A percentile compares a stretch with the other conserved stretches of the same genome.
Evolutionary conservation across 1,140 invertebrate species (phyloP).

Genomic region (Ridgeia piscesae): DNA sequence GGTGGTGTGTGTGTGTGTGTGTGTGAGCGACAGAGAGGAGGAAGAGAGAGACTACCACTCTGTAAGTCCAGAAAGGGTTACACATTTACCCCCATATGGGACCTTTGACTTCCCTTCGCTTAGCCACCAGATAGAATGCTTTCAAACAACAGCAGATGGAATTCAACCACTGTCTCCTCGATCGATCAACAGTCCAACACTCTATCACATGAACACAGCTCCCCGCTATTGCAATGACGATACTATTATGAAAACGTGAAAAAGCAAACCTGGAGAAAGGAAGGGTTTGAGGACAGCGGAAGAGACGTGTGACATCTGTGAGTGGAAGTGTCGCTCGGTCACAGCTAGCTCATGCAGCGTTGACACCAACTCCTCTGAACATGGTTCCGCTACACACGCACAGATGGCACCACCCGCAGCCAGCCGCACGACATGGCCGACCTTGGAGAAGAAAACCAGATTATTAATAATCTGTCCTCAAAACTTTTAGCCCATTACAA

Average conservation of each 20-base stretch:
- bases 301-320: background rate
- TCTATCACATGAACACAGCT: no score
- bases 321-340: conserved; percentile 21
- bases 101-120: no score
- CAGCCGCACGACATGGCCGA: conserved; percentile 40
- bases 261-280: conserved; percentile 39
- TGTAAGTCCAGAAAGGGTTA: no score
- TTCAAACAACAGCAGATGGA: background rate
- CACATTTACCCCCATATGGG: no score
- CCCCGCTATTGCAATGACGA: no score
- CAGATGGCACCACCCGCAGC: conserved; percentile 47
- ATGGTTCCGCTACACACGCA: conserved; percentile 43
- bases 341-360: conserved; percentile 21
- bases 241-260: conserved; percentile 4
- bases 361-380: conserved; percentile 29
- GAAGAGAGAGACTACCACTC: no score
- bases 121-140: background rate
- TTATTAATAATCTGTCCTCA: background rate
- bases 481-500: no score
- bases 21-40: no score
- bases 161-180: no score
- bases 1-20: no score
- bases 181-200: no score
- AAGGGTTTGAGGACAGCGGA: conserved; percentile 41
- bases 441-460: conserved; percentile 36